Evolutionary conservation across 2,888 invertebrate genomes (phyloP).

Genomic region (Lacanobia oleracea): DNA sequence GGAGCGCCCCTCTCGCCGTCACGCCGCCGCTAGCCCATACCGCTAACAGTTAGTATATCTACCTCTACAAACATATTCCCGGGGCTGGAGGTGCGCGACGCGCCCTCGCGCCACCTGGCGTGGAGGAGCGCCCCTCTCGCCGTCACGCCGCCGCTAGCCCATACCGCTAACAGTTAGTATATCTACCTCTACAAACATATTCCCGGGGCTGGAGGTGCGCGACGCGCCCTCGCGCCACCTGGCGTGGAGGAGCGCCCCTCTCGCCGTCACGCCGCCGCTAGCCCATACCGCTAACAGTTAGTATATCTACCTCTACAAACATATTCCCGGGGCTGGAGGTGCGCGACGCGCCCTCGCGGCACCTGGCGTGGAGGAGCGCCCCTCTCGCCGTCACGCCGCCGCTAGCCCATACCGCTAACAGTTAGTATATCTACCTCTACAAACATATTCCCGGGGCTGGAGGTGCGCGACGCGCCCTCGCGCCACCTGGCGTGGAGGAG

Average conservation of each 20-base stretch:
- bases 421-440: slow-evolving; percentile 35
- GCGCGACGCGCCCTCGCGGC: slow-evolving; percentile 83
- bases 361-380: slow-evolving; percentile 73
- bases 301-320: too few relatives aligned
- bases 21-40: slow-evolving; percentile 67
- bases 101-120: slow-evolving; percentile 82
- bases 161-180: slow-evolving; percentile 74
- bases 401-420: slow-evolving; percentile 66
- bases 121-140: slow-evolving; percentile 65
- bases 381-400: slow-evolving; percentile 66
- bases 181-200: too few relatives aligned
- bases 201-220: slow-evolving; percentile 91
- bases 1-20: slow-evolving; percentile 52
- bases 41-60: slow-evolving; percentile 74
- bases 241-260: slow-evolving; percentile 64
- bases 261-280: slow-evolving; percentile 67
- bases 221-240: slow-evolving; percentile 85
- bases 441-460: slow-evolving; percentile 86
- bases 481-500: slow-evolving; percentile 77
- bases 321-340: slow-evolving; percentile 92
- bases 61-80: too few relatives aligned
- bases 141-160: slow-evolving; percentile 66
- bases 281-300: slow-evolving; percentile 72
- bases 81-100: slow-evolving; percentile 90
- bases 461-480: slow-evolving; percentile 84